Base-by-base conservation (phyloP, 2,113 vertebrate genomes). In the Gavia stellata region DNA sequence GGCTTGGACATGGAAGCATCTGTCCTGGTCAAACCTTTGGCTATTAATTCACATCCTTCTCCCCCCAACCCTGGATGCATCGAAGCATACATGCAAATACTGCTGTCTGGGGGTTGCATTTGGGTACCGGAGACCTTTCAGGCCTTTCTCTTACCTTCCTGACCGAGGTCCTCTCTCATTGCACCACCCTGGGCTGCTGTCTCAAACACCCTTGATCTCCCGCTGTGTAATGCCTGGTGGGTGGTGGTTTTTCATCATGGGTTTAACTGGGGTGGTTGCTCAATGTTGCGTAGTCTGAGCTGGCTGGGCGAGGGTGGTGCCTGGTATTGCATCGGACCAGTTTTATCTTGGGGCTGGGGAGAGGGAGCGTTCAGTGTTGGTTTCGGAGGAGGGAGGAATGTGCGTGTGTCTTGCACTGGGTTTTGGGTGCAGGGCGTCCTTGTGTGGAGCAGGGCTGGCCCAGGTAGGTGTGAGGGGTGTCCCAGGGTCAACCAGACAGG, bases 11-110 rank as follows among this genome's bases (percentile, higher is more conserved):
- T 56, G 86, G 92, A 73, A 47, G 66, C 70, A 94, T 94, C 56
- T 91, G 67, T 89, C 84, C 94, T 75, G 67, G 40, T 92, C 80
- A 79, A 61, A 92, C 81, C 84, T 85, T 88, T 82, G 78, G 38
- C 42, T 94, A 4, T 92, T 92, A 92, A 78, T 93, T 97, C 73
- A 58, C n/a, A 44, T 94, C 74, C 67, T 85, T 87, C 44, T 11
- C 40, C 63, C 42, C 11, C 15, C 19, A 62, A 42, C 31, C 34
- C 63, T 62, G 66, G 53, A 20, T 40, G 33, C 15, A 2, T 12
- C 63, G 78, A 62, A 83, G 58, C 45, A 82, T 45, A 14, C 52
- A 25, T 3, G 42, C 15, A 55, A 23, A 45, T 73, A 31, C 1
- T 77, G 49, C 81, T 77, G 45, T 42, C 20, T 81, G 52, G 16